These are phyloP conservation scores for Eutrigla gurnardus DNA, from an alignment of 2,797 vertebrate genomes.

Conservation along the genomic window DNA sequence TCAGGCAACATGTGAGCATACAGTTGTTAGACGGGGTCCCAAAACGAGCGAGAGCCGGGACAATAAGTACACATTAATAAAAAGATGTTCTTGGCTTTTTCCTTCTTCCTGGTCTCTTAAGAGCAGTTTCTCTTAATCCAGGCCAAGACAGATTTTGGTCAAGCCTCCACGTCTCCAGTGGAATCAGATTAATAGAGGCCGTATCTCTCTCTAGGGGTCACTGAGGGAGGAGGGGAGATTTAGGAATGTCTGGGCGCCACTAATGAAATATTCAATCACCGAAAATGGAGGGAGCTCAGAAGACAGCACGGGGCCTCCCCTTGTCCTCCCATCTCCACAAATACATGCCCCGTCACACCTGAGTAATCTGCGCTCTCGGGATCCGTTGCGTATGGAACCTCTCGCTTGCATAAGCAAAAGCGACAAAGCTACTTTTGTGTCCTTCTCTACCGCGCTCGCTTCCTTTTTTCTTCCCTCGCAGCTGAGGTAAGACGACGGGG, in stretches of 20 bases:
- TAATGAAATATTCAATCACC: conserved; percentile 72
- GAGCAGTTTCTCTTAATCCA: background rate
- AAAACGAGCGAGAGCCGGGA: background rate
- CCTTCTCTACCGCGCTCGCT: conserved; percentile 38
- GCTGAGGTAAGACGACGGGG: conserved; percentile 62
- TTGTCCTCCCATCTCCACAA: conserved; percentile 56
- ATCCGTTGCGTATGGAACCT: conserved; percentile 29
- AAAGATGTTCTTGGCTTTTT: background rate
- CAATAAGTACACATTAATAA: conserved; percentile 21
- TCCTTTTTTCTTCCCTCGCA: conserved; percentile 35
- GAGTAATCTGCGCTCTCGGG: conserved; percentile 44
- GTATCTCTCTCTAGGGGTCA: conserved; percentile 57
- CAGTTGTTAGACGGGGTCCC: background rate
- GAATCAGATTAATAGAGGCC: conserved; percentile 81
- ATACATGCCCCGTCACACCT: conserved; percentile 59
- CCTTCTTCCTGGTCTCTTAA: background rate
- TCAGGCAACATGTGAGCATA: conserved; percentile 25
- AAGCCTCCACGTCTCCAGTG: conserved; percentile 65
- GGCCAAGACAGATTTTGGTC: conserved; percentile 64
- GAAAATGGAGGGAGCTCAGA: conserved; percentile 48
- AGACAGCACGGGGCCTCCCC: conserved; percentile 47
- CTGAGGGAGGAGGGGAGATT: conserved; percentile 50
- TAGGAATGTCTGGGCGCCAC: conserved; percentile 67
- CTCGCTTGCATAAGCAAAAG: conserved; percentile 42
- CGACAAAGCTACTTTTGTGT: conserved; percentile 46